Percentiles rank a stretch among this genome's conserved stretches.
These are phyloP conservation scores for Bursaphelenchus mucronatus DNA, from an alignment of 1,140 invertebrate species.

Conservation along the genomic window DNA sequence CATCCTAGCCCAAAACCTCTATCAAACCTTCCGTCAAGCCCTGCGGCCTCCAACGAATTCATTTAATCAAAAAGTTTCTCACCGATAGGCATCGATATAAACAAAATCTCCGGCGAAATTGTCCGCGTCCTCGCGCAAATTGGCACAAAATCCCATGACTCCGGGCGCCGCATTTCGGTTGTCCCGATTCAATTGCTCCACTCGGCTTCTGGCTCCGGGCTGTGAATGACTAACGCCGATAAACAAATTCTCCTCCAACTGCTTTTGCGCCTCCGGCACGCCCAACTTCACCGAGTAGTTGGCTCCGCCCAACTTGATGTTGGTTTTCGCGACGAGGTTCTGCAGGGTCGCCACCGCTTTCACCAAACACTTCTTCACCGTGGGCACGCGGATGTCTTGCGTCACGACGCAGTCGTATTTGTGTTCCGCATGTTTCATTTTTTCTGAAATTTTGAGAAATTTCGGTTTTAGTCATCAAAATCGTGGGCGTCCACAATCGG, in stretches of 20 bases:
- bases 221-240: slow-evolving; percentile 6
- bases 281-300: slow-evolving; percentile 1
- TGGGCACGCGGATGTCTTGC: slow-evolving; percentile 10
- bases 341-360: slow-evolving; percentile 5
- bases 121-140: slow-evolving; percentile 7
- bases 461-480: too few relatives aligned
- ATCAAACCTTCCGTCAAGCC: too few relatives aligned
- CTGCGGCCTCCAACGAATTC: too few relatives aligned
- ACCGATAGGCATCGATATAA: slow-evolving; percentile 9
- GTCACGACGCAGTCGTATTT: slow-evolving; percentile 14
- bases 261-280: neutral
- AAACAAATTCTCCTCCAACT: slow-evolving; percentile 2
- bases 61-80: neutral
- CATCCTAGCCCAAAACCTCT: too few relatives aligned
- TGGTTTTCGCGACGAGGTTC: slow-evolving; percentile 13
- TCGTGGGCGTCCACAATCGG: too few relatives aligned
- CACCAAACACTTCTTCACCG: neutral
- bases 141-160: slow-evolving; percentile 4
- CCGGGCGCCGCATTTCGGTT: slow-evolving; percentile 8
- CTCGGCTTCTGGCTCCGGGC: slow-evolving; percentile 6
- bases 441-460: too few relatives aligned
- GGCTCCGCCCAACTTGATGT: slow-evolving; percentile 8
- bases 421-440: slow-evolving; percentile 10
- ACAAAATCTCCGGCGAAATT: slow-evolving; percentile 4
- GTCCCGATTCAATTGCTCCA: neutral